Conservation (phyloP, 2,797 vertebrate genomes). For the Sparus aurata region DNA sequence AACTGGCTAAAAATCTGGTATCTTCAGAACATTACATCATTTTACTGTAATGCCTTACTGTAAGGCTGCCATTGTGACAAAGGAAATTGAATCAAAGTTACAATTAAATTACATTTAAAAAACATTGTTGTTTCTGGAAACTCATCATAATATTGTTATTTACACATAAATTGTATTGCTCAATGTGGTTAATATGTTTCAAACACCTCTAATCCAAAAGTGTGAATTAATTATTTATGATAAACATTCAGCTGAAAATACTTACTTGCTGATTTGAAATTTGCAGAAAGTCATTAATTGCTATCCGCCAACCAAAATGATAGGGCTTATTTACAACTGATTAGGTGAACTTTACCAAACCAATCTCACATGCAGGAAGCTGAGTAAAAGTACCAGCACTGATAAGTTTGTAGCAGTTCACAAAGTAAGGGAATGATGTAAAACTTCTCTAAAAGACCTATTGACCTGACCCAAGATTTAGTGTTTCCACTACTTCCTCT, state of each 20-base stretch:
- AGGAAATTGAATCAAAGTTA: too few relatives aligned
- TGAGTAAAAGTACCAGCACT: neutral
- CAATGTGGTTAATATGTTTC: too few relatives aligned
- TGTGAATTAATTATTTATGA: too few relatives aligned
- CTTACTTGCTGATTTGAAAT: neutral
- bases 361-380: conserved; percentile 4
- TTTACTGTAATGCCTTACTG: too few relatives aligned
- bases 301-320: neutral
- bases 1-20: too few relatives aligned
- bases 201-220: too few relatives aligned
- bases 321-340: neutral
- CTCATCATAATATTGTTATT: too few relatives aligned
- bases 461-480: neutral
- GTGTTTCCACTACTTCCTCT: conserved; percentile 5
- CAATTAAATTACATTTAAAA: too few relatives aligned
- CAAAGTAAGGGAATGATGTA: neutral
- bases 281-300: neutral
- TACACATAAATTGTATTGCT: too few relatives aligned
- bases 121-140: too few relatives aligned
- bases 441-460: neutral
- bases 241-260: neutral
- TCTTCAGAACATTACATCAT: too few relatives aligned
- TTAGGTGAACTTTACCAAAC: neutral
- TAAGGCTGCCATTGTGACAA: too few relatives aligned
- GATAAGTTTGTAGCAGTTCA: neutral